Evolutionary conservation across 1,140 invertebrate species (phyloP).

Genomic region (Aculops lycopersici): DNA sequence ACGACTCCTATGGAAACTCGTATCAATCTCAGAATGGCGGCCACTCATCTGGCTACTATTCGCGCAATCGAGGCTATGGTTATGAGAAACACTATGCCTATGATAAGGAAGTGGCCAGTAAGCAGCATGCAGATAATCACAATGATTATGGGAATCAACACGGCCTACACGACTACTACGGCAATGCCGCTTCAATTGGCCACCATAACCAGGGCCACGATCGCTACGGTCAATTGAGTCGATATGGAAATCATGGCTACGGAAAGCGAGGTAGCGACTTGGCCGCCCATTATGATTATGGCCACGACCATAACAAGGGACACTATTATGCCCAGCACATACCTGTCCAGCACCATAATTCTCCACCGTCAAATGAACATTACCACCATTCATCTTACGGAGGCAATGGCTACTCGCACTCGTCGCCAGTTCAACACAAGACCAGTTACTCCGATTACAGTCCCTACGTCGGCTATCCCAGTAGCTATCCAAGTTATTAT

Average conservation of each 20-base stretch:
- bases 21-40: too few species aligned
- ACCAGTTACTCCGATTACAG: background rate
- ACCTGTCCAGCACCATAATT: background rate
- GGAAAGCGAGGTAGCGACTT: constrained; percentile 3
- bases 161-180: constrained; percentile 2
- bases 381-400: too few species aligned
- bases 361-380: too few species aligned
- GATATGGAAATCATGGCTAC: background rate
- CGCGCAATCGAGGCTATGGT: constrained; percentile 11
- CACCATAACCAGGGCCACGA: too few species aligned
- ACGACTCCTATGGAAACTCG: too few species aligned
- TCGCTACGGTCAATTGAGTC: too few species aligned
- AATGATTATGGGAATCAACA: constrained; percentile 3
- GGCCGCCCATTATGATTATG: too few species aligned
- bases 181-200: background rate
- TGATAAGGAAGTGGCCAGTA: constrained; percentile 9
- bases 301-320: too few species aligned
- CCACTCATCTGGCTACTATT: too few species aligned
- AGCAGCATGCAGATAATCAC: constrained; percentile 5
- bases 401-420: too few species aligned
- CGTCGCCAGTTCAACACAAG: too few species aligned
- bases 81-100: constrained; percentile 12
- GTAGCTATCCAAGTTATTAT: background rate
- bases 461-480: background rate
- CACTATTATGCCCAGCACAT: too few species aligned